phyloP scores from a whole-genome alignment of 2,888 invertebrate species.

The Melanophora roralis region DNA sequence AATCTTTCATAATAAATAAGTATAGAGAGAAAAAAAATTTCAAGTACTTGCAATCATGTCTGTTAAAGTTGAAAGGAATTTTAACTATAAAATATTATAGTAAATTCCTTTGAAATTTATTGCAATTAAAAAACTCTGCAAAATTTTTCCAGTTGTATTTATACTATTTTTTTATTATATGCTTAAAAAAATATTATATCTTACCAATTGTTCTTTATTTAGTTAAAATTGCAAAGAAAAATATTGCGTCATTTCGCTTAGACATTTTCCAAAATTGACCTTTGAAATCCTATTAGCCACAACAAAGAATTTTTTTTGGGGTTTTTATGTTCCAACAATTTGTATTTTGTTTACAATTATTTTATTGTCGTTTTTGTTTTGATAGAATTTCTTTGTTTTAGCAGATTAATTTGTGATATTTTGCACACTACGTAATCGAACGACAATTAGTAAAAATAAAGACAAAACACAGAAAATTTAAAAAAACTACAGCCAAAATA shows the following conservation, averaged over 20 bases:
- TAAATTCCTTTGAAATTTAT: not conserved
- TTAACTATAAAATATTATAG: no score
- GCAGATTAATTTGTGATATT: constrained; percentile 13
- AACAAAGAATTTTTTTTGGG: not conserved
- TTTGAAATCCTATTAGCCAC: constrained; percentile 9
- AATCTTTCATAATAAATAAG: no score
- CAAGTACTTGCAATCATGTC: no score
- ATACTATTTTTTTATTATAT: not conserved
- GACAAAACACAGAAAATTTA: no score
- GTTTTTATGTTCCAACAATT: not conserved
- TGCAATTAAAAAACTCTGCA: not conserved
- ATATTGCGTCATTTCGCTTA: not conserved
- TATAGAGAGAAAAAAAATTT: no score
- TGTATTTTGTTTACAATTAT: not conserved
- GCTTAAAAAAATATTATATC: not conserved
- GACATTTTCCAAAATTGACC: constrained; percentile 28
- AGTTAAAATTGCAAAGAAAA: not conserved
- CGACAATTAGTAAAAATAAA: not conserved
- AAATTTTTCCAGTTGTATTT: constrained; percentile 1
- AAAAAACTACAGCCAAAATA: no score
- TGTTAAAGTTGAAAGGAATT: no score
- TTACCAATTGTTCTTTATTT: not conserved
- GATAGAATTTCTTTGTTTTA: constrained; percentile 1
- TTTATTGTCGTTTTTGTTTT: not conserved
- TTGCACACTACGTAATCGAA: constrained; percentile 17